Evolutionary conservation across 2,113 vertebrate species (phyloP), one percentile per base, ranked within the genome.

Genomic region (Ceuthmochares aereus): DNA sequence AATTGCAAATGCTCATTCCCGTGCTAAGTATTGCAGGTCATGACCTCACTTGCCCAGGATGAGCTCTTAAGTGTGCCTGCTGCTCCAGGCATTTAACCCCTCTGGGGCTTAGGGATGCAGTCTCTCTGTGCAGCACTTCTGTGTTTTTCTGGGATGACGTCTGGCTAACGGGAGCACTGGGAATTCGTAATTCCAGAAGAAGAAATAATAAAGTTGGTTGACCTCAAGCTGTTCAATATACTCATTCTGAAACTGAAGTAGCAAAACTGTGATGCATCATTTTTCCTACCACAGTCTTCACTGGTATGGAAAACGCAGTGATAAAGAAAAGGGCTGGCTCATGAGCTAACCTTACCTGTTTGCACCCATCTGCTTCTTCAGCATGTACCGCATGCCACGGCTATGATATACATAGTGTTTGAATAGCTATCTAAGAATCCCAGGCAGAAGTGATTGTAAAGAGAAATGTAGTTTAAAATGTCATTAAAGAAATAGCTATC

Each of bases 401-500:
- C 64, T 89, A 43, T 19, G 32, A 59, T 21, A 74, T 18, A 66
- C n/a, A 27, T 0, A 43, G 36, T 54, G 69, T 77, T 56, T 81
- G 40, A 58, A 74, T 4, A 12, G 55, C 74, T 83, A 81, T 43
- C 76, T 82, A 73, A 63, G 70, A 79, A 89, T 54, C 66, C 42
- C 67, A 76, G 89, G 74, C 92, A 96, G 63, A 79, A 96, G 45
- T 37, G 86, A 91, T 55, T 91, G 87, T 73, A 70, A 70, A 85
- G 43, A 91, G 52, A 64, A 51, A 80, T 3, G 43, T 37, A 89
- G 92, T 75, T 96, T 90, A 95, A 97, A 95, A 91, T 87, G 84
- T 82, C 91, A 83, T 95, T 95, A 95, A 91, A 93, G 77, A 70
- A 92, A 94, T 27, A 47, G 45, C 72, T 95, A 47, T 91, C 92